phyloP scores from a whole-genome alignment of 1,140 invertebrate species.

The Papilio polytes region DNA sequence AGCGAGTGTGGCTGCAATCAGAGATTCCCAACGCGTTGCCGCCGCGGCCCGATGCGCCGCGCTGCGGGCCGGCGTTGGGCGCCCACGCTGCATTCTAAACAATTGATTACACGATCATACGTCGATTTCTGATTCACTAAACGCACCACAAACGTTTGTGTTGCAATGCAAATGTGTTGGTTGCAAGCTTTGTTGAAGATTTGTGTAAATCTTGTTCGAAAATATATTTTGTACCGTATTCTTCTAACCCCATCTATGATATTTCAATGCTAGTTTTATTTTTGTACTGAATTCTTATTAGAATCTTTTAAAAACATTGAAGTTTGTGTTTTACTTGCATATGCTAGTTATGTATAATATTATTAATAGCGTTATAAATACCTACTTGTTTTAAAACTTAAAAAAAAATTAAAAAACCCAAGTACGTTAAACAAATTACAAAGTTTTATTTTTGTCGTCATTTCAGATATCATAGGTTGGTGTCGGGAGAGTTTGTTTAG shows the following conservation, averaged over 20 bases:
- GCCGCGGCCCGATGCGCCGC: slow-evolving; percentile 41
- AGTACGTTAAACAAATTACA: not conserved
- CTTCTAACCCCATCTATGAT: not conserved
- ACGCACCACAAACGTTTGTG: slow-evolving; percentile 16
- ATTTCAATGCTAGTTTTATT: not conserved
- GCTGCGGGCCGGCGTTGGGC: slow-evolving; percentile 34
- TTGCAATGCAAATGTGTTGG: slow-evolving; percentile 30
- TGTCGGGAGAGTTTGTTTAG: slow-evolving; percentile 71
- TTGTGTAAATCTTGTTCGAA: not conserved
- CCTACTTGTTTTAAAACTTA: no score
- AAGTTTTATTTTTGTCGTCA: not conserved
- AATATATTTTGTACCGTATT: not conserved
- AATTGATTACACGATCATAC: slow-evolving; percentile 44
- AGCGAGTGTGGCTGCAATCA: slow-evolving; percentile 52
- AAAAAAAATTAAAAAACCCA: not conserved
- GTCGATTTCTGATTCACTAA: slow-evolving; percentile 37
- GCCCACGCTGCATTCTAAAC: slow-evolving; percentile 55
- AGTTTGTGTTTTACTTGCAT: no score
- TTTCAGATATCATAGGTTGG: slow-evolving; percentile 41
- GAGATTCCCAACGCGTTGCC: slow-evolving; percentile 53
- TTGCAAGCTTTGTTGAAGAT: slow-evolving; percentile 11
- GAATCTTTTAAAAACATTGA: not conserved
- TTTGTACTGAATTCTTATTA: not conserved
- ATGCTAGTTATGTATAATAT: no score
- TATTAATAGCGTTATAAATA: no score